Percentiles rank a stretch among this genome's conserved stretches.
Conservation (phyloP, 2,113 vertebrate genomes). For the Aplodontia rufa region DNA sequence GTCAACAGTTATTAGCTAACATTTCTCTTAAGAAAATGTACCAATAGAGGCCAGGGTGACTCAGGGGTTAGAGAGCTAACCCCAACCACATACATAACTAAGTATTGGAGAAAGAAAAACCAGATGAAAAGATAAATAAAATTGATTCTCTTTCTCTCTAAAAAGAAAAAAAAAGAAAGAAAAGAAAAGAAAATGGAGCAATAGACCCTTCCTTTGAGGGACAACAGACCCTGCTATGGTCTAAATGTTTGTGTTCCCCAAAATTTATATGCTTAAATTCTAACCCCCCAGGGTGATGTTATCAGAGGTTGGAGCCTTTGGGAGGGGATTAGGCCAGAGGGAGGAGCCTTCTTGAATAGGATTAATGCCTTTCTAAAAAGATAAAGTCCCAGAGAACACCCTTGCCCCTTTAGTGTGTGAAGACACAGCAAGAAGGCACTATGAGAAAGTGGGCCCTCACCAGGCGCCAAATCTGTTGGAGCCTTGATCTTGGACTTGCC, state of each 20-base stretch:
- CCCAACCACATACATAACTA: too few species aligned
- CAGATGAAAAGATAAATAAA: too few species aligned
- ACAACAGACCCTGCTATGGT: not conserved
- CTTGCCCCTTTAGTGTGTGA: not conserved
- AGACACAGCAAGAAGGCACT: not conserved
- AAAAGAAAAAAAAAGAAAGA: too few species aligned
- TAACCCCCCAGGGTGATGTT: too few species aligned
- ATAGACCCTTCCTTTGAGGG: not conserved
- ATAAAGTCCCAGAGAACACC: not conserved
- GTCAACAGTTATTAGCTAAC: not conserved
- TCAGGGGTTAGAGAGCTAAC: too few species aligned
- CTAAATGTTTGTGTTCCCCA: too few species aligned
- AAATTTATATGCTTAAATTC: not conserved
- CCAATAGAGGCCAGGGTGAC: too few species aligned
- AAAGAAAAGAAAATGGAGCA: not conserved
- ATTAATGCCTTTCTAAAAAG: not conserved
- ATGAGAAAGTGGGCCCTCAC: too few species aligned
- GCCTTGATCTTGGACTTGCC: not conserved
- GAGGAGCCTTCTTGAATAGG: not conserved
- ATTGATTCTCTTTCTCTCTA: too few species aligned
- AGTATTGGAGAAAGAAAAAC: too few species aligned
- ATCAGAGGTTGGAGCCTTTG: not conserved
- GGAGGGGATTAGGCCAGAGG: not conserved
- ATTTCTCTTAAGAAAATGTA: not conserved
- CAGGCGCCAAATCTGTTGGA: not conserved